phyloP scores from a whole-genome alignment of 2,113 vertebrate genomes.

The Notechis scutatus region DNA sequence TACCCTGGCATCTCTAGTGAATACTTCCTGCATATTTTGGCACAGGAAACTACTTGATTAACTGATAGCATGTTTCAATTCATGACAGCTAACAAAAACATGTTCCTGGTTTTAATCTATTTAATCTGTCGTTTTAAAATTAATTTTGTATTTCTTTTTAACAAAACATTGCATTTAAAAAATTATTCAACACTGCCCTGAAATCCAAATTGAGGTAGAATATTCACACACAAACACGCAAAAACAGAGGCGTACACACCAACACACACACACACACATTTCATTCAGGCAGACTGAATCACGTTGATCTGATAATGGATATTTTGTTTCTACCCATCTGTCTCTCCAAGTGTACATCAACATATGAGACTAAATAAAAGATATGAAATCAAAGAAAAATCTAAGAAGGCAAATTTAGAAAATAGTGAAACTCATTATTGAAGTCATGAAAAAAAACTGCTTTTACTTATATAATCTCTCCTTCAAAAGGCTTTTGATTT shows the following conservation, averaged over 20 bases:
- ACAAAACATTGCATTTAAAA: not conserved
- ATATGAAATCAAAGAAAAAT: not conserved
- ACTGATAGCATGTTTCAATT: conserved; percentile 38
- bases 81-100: conserved; percentile 38
- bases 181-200: not conserved
- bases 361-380: not conserved
- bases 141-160: not conserved
- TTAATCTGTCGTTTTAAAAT: not conserved
- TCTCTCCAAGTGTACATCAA: not conserved
- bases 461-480: not conserved
- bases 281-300: not conserved
- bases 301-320: not conserved
- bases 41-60: conserved; percentile 42
- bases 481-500: not conserved
- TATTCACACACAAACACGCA: not conserved
- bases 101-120: not conserved
- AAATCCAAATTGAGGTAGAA: not conserved
- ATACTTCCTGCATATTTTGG: conserved; percentile 44
- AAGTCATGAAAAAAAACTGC: not conserved
- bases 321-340: not conserved
- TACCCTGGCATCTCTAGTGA: conserved; percentile 40
- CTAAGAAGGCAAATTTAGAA: not conserved
- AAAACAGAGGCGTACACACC: not conserved
- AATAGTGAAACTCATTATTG: not conserved
- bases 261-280: not conserved